Evolutionary conservation across 1,140 invertebrate species (phyloP), one percentile per base, ranked within the genome.

Genomic region (Mylabris phalerata): DNA sequence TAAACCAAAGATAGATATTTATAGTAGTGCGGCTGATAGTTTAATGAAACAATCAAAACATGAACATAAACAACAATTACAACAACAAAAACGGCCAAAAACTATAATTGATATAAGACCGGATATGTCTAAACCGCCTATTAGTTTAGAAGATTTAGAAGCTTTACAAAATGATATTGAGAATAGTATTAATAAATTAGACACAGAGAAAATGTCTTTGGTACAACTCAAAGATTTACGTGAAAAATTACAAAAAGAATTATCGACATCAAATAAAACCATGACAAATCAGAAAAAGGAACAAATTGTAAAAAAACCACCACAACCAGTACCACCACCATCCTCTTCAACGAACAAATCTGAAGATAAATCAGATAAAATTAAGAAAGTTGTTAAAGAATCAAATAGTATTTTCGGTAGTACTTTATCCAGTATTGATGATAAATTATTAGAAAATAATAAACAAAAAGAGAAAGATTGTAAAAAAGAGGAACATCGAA

Each of bases 41-140:
- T 27, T 66, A 38, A 48, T 9, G 9, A 44, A 47, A 40, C 13
- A 39, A 44, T n/a, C 45, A 41, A 45, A 40, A 41, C 25, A 25
- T 49, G 47, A 41, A 11, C 41, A 25, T 55, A 25, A 44, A 38
- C 48, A 42, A 50, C 44, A 19, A 19, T 19, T 19, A 19, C 32
- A 32, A 32, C 32, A 41, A 55, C 19, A 43, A 9, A 11, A 26
- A 52, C 42, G 32, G 32, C 56, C 25, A 24, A 54, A 9, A 32
- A 38, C 44, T n/a, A 26, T 65, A 19, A 40, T 41, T 10, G 38
- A 49, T 9, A 63, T 59, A 58, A 9, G 55, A 7, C 61, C 61
- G 38, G 64, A 66, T 48, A 57, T 69, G 61, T 65, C 61, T 9
- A 68, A 65, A 61, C 69, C 69, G 2, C 67, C 67, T 1, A 67